These are phyloP conservation scores for Cynopterus sphinx DNA, from an alignment of 2,797 vertebrate genomes.

Conservation along the genomic window DNA sequence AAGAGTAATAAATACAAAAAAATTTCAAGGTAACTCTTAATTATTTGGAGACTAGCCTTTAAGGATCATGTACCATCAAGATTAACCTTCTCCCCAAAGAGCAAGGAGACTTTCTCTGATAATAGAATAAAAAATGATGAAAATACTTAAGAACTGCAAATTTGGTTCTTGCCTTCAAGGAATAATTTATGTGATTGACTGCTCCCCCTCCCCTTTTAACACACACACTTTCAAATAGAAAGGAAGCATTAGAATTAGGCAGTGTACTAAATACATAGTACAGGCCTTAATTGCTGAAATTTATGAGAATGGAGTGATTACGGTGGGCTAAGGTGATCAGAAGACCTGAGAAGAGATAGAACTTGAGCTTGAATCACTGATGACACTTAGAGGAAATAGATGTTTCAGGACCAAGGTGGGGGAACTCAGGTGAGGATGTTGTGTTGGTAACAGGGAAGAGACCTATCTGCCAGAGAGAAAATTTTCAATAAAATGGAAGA, in stretches of 20 bases:
- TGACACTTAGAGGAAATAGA: not conserved
- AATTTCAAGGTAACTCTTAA: not conserved
- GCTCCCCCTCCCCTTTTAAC: too few relatives aligned
- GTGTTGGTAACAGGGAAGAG: not conserved
- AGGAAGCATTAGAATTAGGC: not conserved
- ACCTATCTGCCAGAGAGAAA: not conserved
- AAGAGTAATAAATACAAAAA: constrained; percentile 23
- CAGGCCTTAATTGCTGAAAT: not conserved
- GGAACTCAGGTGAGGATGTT: not conserved
- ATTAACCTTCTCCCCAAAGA: not conserved
- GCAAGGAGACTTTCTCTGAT: not conserved
- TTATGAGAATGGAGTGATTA: not conserved
- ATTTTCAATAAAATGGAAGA: not conserved
- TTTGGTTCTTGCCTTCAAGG: constrained; percentile 9
- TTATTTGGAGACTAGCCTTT: constrained; percentile 44
- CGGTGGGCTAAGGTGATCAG: not conserved
- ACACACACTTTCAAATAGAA: not conserved
- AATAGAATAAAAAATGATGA: constrained; percentile 43
- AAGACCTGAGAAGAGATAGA: not conserved
- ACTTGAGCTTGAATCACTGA: not conserved
- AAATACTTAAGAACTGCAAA: not conserved
- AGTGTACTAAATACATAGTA: not conserved
- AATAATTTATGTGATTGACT: not conserved
- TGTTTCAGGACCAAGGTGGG: constrained; percentile 24
- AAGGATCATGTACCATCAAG: not conserved